Conservation (phyloP, 2,113 vertebrate genomes). For the Tyto alba region DNA sequence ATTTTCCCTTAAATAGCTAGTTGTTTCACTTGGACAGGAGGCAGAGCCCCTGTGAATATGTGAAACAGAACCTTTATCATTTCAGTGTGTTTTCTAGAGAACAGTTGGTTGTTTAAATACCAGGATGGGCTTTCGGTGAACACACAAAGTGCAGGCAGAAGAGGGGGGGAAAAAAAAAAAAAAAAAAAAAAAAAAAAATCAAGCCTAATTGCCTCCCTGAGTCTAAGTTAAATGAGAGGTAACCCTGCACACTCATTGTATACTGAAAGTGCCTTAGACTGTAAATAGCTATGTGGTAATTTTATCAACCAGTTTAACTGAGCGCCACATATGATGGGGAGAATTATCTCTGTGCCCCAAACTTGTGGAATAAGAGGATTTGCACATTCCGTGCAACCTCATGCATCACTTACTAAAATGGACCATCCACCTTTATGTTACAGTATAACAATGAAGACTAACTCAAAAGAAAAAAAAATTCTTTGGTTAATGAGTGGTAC, state of each 20-base stretch:
- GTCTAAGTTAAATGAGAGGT: not conserved
- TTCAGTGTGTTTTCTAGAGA: not conserved
- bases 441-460: not conserved
- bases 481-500: not conserved
- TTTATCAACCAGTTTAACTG: not conserved
- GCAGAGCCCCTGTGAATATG: not conserved
- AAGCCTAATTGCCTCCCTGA: not conserved
- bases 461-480: not conserved
- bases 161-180: too few relatives aligned
- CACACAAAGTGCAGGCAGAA: not conserved
- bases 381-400: not conserved
- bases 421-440: not conserved
- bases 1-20: not conserved
- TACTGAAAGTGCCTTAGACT: not conserved
- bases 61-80: not conserved
- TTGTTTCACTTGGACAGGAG: not conserved
- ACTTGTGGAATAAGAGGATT: not conserved
- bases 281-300: not conserved
- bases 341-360: not conserved
- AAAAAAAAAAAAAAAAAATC: too few relatives aligned
- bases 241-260: not conserved
- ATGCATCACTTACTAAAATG: not conserved
- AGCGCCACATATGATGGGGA: not conserved
- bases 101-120: not conserved
- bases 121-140: not conserved